Percentiles rank a stretch among this genome's conserved stretches.
Conservation (phyloP, 2,797 vertebrate genomes). For the Lateolabrax maculatus region DNA sequence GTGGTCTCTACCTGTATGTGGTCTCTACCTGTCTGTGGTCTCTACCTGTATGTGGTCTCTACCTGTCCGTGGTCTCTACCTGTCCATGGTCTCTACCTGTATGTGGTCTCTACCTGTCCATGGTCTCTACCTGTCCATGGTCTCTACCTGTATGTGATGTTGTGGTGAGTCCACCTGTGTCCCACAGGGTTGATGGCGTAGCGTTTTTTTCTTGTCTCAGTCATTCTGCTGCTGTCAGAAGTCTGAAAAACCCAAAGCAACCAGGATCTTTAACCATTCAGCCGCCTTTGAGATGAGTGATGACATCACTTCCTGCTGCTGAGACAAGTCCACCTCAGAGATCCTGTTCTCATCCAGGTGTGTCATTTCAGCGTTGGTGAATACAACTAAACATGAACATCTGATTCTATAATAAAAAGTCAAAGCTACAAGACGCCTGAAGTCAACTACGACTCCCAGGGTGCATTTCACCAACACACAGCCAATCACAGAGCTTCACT, state of each 20-base stretch:
- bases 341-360: no score
- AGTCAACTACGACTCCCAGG: neutral
- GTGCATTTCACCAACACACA: neutral
- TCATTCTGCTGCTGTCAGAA: conserved; percentile 4
- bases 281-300: neutral
- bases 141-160: conserved; percentile 85
- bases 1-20: neutral
- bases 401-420: no score
- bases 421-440: no score
- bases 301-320: neutral
- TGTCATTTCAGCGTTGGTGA: no score
- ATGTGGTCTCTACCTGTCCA: no score
- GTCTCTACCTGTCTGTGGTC: neutral
- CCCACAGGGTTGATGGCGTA: conserved; percentile 88
- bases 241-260: conserved; percentile 45
- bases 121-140: neutral
- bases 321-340: neutral
- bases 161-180: conserved; percentile 88
- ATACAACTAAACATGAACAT: no score
- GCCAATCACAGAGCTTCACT: neutral
- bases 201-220: conserved; percentile 74
- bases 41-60: neutral
- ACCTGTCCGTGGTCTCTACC: no score
- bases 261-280: neutral
- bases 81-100: neutral